These are phyloP conservation scores for Temnopleurus reevesii DNA, from an alignment of 53 echinoderm and acorn worm genomes.

Conservation along the genomic window DNA sequence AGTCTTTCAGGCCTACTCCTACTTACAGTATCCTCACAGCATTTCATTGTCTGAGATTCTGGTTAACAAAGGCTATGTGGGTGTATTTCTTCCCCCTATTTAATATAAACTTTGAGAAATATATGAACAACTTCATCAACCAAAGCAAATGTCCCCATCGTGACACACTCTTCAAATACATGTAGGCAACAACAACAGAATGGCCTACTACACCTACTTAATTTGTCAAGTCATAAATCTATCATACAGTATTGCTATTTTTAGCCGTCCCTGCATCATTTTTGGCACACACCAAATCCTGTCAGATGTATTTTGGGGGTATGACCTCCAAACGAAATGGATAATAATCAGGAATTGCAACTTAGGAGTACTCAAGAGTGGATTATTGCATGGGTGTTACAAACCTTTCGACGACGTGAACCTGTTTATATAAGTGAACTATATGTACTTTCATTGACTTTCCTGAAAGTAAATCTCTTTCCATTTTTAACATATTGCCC, in stretches of 20 bases:
- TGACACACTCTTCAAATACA: no score
- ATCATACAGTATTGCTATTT: slow-evolving; percentile 28
- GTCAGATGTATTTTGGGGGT: slow-evolving; percentile 15
- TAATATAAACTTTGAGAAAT: neutral
- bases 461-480: no score
- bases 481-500: no score
- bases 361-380: neutral
- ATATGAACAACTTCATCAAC: neutral
- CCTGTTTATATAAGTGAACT: neutral
- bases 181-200: neutral
- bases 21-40: no score
- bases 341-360: slow-evolving; percentile 9
- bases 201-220: neutral
- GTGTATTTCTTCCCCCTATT: neutral
- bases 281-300: neutral
- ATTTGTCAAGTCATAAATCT: neutral
- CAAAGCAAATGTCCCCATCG: neutral
- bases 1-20: no score
- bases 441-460: no score
- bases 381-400: neutral
- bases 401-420: no score
- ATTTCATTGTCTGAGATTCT: no score
- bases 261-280: neutral
- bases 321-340: slow-evolving; percentile 5
- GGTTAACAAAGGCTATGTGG: neutral